Base-by-base conservation (phyloP, 2,888 invertebrate species). In the Aquatica leii region DNA sequence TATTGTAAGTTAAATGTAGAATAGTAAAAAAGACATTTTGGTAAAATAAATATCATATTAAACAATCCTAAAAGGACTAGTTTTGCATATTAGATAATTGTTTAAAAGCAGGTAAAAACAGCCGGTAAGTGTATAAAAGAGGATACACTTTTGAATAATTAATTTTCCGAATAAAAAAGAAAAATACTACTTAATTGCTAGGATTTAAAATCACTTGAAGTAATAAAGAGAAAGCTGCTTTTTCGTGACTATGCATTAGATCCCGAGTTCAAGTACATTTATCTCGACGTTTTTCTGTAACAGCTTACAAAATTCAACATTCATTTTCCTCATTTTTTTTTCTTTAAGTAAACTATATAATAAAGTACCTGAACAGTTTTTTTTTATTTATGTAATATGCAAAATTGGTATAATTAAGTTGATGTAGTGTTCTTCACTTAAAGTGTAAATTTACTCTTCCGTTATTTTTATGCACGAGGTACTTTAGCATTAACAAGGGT, bases 231-330 rank as follows among this genome's bases (percentile, higher is more conserved):
- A 37, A 40, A 15, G 18, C 40, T 24, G 50, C 37, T 50, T 24
- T 50, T 57, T 49, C 57, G 57, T 57, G 50, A 57, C 57, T 48
- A 50, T 40, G 50, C 57, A 57, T 57, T 50, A 57, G 50, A 50
- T 49, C 21, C 14, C 15, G 49, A 49, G 50, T 57, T 57, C 40
- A 57, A 57, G 40, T 37, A 50, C 50, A 56, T 56, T 56, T 56
- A 56, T 56, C 56, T 48, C 56, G 14, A 20, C 34, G 31, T 56
- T 56, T 56, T 56, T 56, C 56, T 56, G 9, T n/a, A 56, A 24
- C 46, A 18, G 46, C 14, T 46, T 43, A 31, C 46, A 24, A 31
- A 55, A 24, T 31, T 35, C 52, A 52, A 37, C 31, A 35, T 52
- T 17, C 52, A 37, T 52, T 52, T 52, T 52, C 52, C 20, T 37